Base-by-base conservation (phyloP, 2,797 vertebrate species). In the Netta rufina region DNA sequence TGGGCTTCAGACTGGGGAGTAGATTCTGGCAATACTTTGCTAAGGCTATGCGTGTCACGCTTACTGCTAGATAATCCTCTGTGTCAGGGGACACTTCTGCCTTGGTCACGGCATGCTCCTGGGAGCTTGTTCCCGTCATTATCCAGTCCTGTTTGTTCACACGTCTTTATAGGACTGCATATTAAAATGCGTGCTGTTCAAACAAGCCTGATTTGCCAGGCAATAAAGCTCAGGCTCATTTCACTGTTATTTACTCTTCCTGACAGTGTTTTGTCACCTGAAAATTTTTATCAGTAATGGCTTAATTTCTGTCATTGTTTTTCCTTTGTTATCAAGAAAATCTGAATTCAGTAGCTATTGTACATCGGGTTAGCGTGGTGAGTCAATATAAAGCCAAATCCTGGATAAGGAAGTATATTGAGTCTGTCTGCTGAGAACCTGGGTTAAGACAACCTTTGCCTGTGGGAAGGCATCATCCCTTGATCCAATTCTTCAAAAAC, bases 151-250 rank as follows among this genome's bases (percentile, higher is more conserved):
- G 11, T 92, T 84, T 76, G 53, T 77, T 80, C 53, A n/a, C 38
- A 61, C 17, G 43, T 36, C n/a, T 80, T 77, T 57, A 32, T 49
- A 28, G 62, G 64, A 11, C 64, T 84, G 21, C 39, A 8, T 81
- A 77, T 72, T 62, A 80, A 91, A 87, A 92, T 74, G 56, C 19
- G n/a, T 43, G 11, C 20, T 80, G 27, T 89, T 91, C 60, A 92
- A 70, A 78, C 47, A 58, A 90, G 77, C 58, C n/a, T 43, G 58
- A 57, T 64, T 79, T 90, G 11, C 80, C 36, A 75, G 43, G 58
- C 78, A 74, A 15, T 87, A 64, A 89, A 69, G 27, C 81, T 89
- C 28, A 51, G 84, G 71, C 58, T 80, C 32, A 49, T 20, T 82
- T 86, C 61, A 58, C 30, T 71, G 25, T 30, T 72, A 4, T 39